These are phyloP conservation scores for Melieria crassipennis DNA, from an alignment of 2,888 invertebrate genomes.

Conservation along the genomic window DNA sequence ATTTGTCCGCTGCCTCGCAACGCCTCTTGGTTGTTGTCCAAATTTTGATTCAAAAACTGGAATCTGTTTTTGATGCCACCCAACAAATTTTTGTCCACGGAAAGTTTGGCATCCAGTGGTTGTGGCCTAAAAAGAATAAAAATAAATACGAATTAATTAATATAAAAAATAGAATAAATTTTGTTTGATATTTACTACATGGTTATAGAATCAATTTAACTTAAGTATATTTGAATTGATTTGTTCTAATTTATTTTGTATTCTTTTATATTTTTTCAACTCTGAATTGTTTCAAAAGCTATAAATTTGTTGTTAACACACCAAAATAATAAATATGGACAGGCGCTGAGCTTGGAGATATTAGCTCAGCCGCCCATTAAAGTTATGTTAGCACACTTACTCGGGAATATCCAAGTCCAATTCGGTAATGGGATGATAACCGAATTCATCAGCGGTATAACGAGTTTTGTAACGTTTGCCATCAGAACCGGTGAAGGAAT, in stretches of 20 bases:
- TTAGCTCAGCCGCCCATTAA: background rate
- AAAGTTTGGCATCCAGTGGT: constrained; percentile 35
- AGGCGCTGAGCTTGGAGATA: no score
- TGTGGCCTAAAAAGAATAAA: constrained; percentile 47
- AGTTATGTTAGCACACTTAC: constrained; percentile 46
- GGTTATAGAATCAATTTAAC: no score
- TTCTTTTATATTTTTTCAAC: no score
- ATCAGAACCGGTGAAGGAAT: constrained; percentile 65
- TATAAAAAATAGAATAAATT: no score
- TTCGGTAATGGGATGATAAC: constrained; percentile 66
- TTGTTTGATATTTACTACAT: no score
- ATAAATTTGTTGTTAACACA: no score
- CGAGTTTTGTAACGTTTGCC: constrained; percentile 65
- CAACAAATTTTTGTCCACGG: constrained; percentile 28
- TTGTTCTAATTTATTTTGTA: no score
- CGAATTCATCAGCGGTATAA: constrained; percentile 65
- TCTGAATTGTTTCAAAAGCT: no score
- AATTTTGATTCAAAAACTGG: constrained; percentile 61
- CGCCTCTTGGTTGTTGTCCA: constrained; percentile 49
- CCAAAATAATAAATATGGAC: no score
- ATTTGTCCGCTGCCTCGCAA: constrained; percentile 58
- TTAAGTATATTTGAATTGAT: no score
- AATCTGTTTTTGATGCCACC: constrained; percentile 52
- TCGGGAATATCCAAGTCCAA: constrained; percentile 63
- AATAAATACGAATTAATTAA: background rate